Percentiles rank a stretch among this genome's conserved stretches.
phyloP scores from a whole-genome alignment of 2,113 vertebrate genomes.

The Cygnus atratus region DNA sequence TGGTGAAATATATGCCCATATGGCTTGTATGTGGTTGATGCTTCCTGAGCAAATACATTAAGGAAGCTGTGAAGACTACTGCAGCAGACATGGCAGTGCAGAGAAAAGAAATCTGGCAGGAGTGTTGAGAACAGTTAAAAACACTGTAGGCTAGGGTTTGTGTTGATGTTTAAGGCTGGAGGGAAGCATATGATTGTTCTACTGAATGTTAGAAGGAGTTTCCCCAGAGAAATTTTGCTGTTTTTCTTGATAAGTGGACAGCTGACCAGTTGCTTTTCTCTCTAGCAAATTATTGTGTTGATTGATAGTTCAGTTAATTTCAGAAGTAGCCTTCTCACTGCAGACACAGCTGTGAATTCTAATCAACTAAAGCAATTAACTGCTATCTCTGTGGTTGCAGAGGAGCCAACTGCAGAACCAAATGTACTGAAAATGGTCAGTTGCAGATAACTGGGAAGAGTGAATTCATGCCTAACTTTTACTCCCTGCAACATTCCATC shows the following conservation, averaged over 20 bases:
- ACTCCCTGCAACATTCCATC: conserved; percentile 25
- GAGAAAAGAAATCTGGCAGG: not conserved
- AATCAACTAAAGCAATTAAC: conserved; percentile 73
- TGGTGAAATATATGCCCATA: not conserved
- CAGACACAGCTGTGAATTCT: conserved; percentile 67
- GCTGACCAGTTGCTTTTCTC: conserved; percentile 44
- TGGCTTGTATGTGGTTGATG: not conserved
- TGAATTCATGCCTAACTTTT: conserved; percentile 35
- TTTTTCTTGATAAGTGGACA: conserved; percentile 14
- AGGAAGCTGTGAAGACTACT: not conserved
- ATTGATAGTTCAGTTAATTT: conserved; percentile 62
- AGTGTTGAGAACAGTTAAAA: not conserved
- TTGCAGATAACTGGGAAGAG: conserved; percentile 52
- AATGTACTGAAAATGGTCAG: conserved; percentile 24
- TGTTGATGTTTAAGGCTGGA: not conserved
- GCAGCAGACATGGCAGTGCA: not conserved
- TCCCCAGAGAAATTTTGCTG: conserved; percentile 30
- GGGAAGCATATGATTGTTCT: not conserved
- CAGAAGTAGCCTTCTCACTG: conserved; percentile 19
- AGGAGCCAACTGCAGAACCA: conserved; percentile 38
- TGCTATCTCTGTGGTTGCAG: conserved; percentile 67
- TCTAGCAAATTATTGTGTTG: conserved; percentile 48
- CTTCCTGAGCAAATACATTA: not conserved
- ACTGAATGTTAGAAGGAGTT: not conserved
- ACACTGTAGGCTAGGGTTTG: not conserved